These are phyloP conservation scores for Rhynchomys soricoides DNA, from an alignment of 2,113 vertebrate genomes.

Conservation along the genomic window DNA sequence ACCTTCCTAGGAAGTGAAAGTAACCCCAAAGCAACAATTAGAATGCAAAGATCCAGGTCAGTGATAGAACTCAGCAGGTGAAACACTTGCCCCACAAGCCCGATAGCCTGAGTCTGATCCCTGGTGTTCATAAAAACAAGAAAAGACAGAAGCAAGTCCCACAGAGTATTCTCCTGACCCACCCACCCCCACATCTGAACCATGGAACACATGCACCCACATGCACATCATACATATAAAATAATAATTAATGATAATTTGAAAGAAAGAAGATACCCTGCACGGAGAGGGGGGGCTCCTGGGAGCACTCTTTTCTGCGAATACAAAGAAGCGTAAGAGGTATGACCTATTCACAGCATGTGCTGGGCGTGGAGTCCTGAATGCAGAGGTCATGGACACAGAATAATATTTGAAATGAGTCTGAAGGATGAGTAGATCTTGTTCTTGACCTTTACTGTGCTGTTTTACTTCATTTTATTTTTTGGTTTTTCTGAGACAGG, in stretches of 20 bases:
- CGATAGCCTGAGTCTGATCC: not conserved
- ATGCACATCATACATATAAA: not conserved
- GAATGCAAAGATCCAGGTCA: not conserved
- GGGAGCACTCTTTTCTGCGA: conserved; percentile 26
- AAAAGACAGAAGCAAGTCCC: too few relatives aligned
- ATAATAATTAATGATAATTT: not conserved
- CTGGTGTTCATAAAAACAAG: not conserved
- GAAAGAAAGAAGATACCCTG: not conserved
- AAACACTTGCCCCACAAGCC: not conserved
- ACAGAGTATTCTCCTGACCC: not conserved
- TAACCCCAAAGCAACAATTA: not conserved
- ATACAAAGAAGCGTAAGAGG: conserved; percentile 48
- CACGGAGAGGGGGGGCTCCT: not conserved
- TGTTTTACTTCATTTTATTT: not conserved
- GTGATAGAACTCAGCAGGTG: too few relatives aligned
- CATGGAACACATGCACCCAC: too few relatives aligned
- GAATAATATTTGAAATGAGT: not conserved
- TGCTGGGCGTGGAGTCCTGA: not conserved
- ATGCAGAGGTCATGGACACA: not conserved
- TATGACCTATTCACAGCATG: not conserved
- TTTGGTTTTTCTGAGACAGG: not conserved
- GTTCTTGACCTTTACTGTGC: not conserved
- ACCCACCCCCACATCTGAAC: too few relatives aligned
- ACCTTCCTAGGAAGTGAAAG: conserved; percentile 31
- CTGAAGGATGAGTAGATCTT: not conserved